Conservation (phyloP, 64 coral and sea anemone species). For the Montipora cactus region DNA sequence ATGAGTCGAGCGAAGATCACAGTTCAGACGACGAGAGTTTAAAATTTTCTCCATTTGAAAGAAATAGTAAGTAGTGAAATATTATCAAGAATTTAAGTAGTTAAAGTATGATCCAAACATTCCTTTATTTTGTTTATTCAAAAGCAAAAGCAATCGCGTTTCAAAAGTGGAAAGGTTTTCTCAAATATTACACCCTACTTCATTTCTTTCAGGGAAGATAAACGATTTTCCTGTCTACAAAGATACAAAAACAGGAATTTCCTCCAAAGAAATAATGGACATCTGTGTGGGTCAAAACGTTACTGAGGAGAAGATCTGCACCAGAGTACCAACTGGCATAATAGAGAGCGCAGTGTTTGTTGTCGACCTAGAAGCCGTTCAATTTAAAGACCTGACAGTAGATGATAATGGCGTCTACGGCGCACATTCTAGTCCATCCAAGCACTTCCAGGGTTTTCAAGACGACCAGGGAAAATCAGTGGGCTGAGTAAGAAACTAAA, state of each 20-base stretch:
- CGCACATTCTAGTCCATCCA: slow-evolving; percentile 37
- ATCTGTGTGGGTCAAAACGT: slow-evolving; percentile 46
- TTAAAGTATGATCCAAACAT: neutral
- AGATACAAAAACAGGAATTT: slow-evolving; percentile 12
- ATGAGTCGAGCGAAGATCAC: neutral
- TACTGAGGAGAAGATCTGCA: slow-evolving; percentile 34
- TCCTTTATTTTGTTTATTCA: neutral
- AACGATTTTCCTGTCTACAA: slow-evolving; percentile 56
- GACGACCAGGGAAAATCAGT: neutral
- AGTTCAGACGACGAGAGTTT: neutral
- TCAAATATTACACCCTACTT: neutral
- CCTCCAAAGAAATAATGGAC: slow-evolving; percentile 31
- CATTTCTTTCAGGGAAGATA: slow-evolving; percentile 44
- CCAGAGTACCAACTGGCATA: neutral
- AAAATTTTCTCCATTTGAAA: neutral
- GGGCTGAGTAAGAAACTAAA: neutral
- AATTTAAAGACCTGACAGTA: slow-evolving; percentile 32
- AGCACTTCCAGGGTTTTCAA: neutral
- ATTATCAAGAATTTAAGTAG: neutral
- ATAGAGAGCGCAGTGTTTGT: slow-evolving; percentile 55
- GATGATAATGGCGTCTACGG: slow-evolving; percentile 60
- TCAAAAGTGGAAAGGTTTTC: neutral
- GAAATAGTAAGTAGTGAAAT: neutral
- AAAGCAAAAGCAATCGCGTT: neutral
- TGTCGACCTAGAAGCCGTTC: slow-evolving; percentile 32